These are phyloP conservation scores for Dolichopus griseipennis DNA, from an alignment of 2,888 invertebrate species.

Conservation along the genomic window DNA sequence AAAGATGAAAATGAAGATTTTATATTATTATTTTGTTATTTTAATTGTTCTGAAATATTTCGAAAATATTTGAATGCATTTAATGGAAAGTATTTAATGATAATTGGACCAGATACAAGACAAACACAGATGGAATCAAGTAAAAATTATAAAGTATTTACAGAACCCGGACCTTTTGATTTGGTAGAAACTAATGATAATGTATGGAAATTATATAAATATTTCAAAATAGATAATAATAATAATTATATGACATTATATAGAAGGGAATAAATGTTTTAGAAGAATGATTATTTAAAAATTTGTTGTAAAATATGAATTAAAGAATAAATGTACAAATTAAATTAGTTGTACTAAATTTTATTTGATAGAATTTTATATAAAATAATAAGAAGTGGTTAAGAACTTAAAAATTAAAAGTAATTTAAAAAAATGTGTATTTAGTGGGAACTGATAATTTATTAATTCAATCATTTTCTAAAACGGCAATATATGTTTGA, in stretches of 20 bases:
- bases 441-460: too few species aligned
- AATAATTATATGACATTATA: neutral
- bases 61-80: conserved; percentile 56
- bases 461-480: too few species aligned
- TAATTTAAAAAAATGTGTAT: too few species aligned
- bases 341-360: too few species aligned
- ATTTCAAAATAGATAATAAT: neutral
- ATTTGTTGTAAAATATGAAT: too few species aligned
- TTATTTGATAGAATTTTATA: too few species aligned
- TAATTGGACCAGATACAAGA: conserved; percentile 58
- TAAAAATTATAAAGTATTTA: neutral
- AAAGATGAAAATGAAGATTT: conserved; percentile 32
- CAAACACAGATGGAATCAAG: too few species aligned
- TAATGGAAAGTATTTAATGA: conserved; percentile 56
- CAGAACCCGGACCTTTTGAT: neutral
- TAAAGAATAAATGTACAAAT: too few species aligned
- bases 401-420: too few species aligned
- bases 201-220: neutral
- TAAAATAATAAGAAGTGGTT: too few species aligned
- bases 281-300: too few species aligned
- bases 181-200: neutral
- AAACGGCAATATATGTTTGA: too few species aligned
- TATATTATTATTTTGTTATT: conserved; percentile 71
- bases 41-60: conserved; percentile 64
- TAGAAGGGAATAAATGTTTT: neutral